Evolutionary conservation across 2,797 vertebrate genomes (phyloP).

Genomic region (Alca torda): DNA sequence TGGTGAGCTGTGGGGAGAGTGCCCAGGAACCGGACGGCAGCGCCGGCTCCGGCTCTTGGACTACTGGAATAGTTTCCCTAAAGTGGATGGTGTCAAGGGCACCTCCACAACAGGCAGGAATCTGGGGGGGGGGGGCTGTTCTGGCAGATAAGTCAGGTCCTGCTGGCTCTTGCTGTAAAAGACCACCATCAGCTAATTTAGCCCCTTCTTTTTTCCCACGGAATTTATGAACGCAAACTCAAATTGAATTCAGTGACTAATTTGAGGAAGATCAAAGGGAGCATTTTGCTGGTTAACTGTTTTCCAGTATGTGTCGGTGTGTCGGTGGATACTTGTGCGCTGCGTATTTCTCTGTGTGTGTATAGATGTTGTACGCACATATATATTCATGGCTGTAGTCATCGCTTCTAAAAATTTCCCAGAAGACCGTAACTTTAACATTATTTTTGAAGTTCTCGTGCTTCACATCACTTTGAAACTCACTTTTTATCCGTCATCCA

Average conservation of each 20-base stretch:
- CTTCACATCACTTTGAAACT: neutral
- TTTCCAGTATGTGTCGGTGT: neutral
- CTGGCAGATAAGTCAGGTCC: neutral
- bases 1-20: neutral
- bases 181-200: neutral
- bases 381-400: accelerated
- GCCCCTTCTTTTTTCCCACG: neutral
- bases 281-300: neutral
- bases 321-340: too few relatives aligned
- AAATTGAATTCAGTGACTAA: accelerated
- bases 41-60: accelerated
- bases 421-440: accelerated
- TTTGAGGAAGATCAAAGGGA: neutral
- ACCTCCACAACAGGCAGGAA: neutral
- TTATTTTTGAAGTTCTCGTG: neutral
- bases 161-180: neutral
- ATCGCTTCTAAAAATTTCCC: neutral
- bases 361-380: accelerated
- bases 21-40: neutral
- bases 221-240: neutral
- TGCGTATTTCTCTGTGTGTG: neutral
- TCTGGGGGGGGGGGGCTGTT: too few relatives aligned
- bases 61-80: neutral
- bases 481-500: neutral
- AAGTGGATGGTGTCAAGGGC: slow-evolving; percentile 10